These are phyloP conservation scores for Coelopa pilipes DNA, from an alignment of 2,888 invertebrate species.

Conservation along the genomic window DNA sequence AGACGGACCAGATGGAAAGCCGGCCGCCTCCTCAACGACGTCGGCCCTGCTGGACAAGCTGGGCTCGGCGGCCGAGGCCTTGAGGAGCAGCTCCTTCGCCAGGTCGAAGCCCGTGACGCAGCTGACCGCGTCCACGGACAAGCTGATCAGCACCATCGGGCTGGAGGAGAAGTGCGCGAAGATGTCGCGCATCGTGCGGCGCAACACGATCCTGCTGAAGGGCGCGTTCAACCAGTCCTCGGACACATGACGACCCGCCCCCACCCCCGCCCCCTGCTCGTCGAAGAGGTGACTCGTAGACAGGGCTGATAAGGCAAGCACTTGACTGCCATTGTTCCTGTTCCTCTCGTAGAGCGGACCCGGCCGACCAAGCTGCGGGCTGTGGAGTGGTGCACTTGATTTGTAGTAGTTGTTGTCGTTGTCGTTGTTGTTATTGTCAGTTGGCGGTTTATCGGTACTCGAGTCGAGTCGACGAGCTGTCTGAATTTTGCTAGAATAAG, in stretches of 20 bases:
- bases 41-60: constrained; percentile 28
- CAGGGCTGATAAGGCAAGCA: too few relatives aligned
- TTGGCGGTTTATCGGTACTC: too few relatives aligned
- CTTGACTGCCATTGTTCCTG: too few relatives aligned
- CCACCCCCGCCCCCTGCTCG: too few relatives aligned
- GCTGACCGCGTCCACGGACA: constrained; percentile 49
- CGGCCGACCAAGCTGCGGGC: too few relatives aligned
- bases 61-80: constrained; percentile 38
- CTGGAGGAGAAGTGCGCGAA: constrained; percentile 53
- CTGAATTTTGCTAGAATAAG: too few relatives aligned
- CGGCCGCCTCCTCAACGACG: constrained; percentile 7
- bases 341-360: too few relatives aligned
- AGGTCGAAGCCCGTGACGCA: constrained; percentile 46
- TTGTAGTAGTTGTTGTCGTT: too few relatives aligned
- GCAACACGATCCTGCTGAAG: constrained; percentile 53
- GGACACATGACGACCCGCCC: constrained; percentile 40
- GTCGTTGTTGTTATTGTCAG: too few relatives aligned
- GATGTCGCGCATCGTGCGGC: constrained; percentile 50
- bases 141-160: constrained; percentile 50
- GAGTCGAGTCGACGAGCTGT: too few relatives aligned
- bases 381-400: too few relatives aligned
- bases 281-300: too few relatives aligned
- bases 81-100: constrained; percentile 43
- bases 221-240: constrained; percentile 51
- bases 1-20: neutral